A percentile compares a stretch with the other conserved stretches of the same genome.
Conservation (phyloP, 2,113 vertebrate genomes). For the Riparia riparia region DNA sequence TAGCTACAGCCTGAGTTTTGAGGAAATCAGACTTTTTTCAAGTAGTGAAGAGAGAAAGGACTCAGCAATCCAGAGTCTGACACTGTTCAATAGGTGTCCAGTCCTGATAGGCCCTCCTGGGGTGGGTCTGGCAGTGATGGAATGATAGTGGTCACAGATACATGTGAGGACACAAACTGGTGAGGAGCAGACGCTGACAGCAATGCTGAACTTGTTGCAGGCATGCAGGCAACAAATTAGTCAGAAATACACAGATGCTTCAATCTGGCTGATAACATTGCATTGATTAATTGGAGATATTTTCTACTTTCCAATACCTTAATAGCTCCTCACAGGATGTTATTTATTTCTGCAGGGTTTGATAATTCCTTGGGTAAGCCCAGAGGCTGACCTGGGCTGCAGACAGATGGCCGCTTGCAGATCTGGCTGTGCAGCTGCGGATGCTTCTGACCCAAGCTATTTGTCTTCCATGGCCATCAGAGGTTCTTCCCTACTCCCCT, state of each 20-base stretch:
- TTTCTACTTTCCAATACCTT: not conserved
- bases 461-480: not conserved
- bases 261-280: not conserved
- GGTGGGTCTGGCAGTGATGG: not conserved
- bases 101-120: not conserved
- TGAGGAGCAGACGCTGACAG: not conserved
- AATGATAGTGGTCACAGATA: not conserved
- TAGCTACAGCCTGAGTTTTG: not conserved
- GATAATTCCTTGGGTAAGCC: not conserved
- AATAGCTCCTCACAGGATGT: not conserved
- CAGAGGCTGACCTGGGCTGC: not conserved
- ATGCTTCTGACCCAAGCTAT: not conserved
- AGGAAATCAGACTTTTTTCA: not conserved
- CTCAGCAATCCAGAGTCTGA: not conserved
- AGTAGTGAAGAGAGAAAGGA: not conserved
- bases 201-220: not conserved
- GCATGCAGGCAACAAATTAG: accelerated
- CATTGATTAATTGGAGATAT: not conserved
- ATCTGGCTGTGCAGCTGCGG: not conserved
- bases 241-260: not conserved
- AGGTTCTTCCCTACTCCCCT: not conserved
- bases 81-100: not conserved
- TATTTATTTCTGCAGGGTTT: not conserved
- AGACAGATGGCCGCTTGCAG: not conserved
- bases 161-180: not conserved